Evolutionary conservation across 2,797 vertebrate species (phyloP).

Genomic region (Sebastolobus alascanus): DNA sequence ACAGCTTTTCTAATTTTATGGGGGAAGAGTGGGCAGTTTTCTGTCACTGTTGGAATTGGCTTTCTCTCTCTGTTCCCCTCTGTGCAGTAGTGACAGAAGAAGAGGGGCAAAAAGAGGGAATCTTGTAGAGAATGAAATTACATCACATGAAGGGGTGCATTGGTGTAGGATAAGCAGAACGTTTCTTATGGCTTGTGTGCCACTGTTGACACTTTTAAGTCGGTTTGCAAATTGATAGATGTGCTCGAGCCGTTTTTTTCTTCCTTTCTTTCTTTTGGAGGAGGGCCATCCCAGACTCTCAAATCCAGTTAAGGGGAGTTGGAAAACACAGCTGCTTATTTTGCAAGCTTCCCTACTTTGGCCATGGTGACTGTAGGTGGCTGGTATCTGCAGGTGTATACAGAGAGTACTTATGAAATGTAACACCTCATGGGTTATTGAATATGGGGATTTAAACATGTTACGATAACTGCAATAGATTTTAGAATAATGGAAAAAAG

Average conservation of each 20-base stretch:
- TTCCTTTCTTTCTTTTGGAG: slow-evolving; percentile 54
- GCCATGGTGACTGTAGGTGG: slow-evolving; percentile 45
- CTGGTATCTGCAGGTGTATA: slow-evolving; percentile 63
- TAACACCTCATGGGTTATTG: slow-evolving; percentile 52
- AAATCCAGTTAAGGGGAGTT: slow-evolving; percentile 86
- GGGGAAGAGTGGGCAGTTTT: slow-evolving; percentile 88
- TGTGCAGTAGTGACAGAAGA: slow-evolving; percentile 81
- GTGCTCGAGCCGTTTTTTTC: slow-evolving; percentile 69
- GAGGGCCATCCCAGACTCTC: slow-evolving; percentile 72
- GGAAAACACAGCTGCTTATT: slow-evolving; percentile 78
- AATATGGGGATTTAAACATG: slow-evolving; percentile 42
- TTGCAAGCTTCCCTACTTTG: slow-evolving; percentile 68
- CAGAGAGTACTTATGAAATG: slow-evolving; percentile 48
- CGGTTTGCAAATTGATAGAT: slow-evolving; percentile 90
- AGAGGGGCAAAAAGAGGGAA: slow-evolving; percentile 79
- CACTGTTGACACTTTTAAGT: slow-evolving; percentile 85
- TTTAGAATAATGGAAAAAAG: neutral
- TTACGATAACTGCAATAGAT: slow-evolving; percentile 12
- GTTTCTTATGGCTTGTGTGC: slow-evolving; percentile 78
- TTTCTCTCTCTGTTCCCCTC: slow-evolving; percentile 83
- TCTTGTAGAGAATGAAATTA: slow-evolving; percentile 87
- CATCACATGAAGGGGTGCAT: slow-evolving; percentile 85
- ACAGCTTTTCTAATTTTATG: slow-evolving; percentile 89
- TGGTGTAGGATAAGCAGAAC: slow-evolving; percentile 85
- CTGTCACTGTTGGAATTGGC: slow-evolving; percentile 87